These are phyloP conservation scores for Ophioninae sp. DNA, from an alignment of 2,888 invertebrate species.

Conservation along the genomic window DNA sequence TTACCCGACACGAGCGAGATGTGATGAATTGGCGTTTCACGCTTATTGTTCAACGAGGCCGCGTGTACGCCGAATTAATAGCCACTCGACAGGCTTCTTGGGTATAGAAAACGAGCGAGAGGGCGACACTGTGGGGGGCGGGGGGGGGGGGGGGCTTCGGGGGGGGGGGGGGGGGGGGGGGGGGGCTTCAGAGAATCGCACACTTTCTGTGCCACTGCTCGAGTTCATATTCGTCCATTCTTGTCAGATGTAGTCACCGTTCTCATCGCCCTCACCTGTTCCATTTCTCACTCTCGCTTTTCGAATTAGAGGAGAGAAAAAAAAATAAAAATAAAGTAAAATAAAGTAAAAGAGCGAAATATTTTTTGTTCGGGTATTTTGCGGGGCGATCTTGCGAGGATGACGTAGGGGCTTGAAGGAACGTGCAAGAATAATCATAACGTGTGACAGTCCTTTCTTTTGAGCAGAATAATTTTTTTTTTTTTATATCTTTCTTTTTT, in stretches of 20 bases:
- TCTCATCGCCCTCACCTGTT: constrained; percentile 62
- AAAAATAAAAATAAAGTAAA: too few species aligned
- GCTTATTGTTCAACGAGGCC: constrained; percentile 76
- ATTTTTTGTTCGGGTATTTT: too few species aligned
- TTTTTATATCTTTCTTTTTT: too few species aligned
- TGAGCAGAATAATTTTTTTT: too few species aligned
- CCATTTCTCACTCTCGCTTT: constrained; percentile 48
- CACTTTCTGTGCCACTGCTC: constrained; percentile 25
- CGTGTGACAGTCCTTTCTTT: too few species aligned
- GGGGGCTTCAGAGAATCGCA: not conserved
- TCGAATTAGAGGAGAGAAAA: constrained; percentile 16
- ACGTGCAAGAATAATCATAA: too few species aligned
- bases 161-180: constrained; percentile 19
- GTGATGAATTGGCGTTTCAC: constrained; percentile 80
- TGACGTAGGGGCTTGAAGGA: too few species aligned
- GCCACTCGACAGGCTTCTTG: constrained; percentile 74
- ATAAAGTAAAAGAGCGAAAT: constrained; percentile 56
- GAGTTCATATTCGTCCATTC: constrained; percentile 47
- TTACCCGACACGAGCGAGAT: constrained; percentile 69
- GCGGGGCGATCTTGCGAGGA: too few species aligned
- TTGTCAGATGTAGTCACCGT: constrained; percentile 57
- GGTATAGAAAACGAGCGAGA: constrained; percentile 61
- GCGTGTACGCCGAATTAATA: constrained; percentile 78
- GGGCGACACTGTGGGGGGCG: constrained; percentile 30
- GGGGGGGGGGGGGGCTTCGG: too few species aligned